Evolutionary conservation across 2,888 invertebrate genomes (phyloP).

Genomic region (Oasisia sp.): DNA sequence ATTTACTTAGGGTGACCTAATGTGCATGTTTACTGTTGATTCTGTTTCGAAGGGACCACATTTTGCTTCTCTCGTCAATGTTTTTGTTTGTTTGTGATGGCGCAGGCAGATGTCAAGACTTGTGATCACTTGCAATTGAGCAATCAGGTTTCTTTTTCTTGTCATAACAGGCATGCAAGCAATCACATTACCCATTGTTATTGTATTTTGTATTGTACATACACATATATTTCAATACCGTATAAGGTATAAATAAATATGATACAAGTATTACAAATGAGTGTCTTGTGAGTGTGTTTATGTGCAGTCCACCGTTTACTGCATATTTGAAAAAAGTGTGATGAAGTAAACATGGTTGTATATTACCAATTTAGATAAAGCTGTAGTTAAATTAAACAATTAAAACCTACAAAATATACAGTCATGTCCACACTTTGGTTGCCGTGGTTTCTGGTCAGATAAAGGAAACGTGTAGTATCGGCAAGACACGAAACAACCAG

Average conservation of each 20-base stretch:
- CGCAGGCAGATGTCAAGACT: background rate
- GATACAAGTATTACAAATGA: background rate
- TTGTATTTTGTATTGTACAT: conserved; percentile 17
- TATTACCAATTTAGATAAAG: background rate
- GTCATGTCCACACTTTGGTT: too few relatives aligned
- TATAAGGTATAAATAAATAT: background rate
- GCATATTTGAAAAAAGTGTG: background rate
- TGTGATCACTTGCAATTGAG: background rate
- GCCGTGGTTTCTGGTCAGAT: too few relatives aligned
- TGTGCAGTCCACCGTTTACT: background rate
- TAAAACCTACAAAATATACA: background rate
- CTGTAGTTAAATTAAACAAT: background rate
- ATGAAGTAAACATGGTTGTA: background rate
- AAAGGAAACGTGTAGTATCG: too few relatives aligned
- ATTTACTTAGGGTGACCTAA: background rate
- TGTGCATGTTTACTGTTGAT: background rate
- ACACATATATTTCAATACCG: background rate
- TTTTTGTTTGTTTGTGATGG: background rate
- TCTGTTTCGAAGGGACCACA: background rate
- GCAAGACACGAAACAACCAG: too few relatives aligned
- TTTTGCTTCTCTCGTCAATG: background rate
- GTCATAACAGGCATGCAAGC: background rate
- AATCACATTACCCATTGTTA: background rate
- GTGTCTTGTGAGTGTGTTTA: background rate
- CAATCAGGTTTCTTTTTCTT: background rate